Base-by-base conservation (phyloP, 2,797 vertebrate genomes). In the Acanthurus leucopareius region DNA sequence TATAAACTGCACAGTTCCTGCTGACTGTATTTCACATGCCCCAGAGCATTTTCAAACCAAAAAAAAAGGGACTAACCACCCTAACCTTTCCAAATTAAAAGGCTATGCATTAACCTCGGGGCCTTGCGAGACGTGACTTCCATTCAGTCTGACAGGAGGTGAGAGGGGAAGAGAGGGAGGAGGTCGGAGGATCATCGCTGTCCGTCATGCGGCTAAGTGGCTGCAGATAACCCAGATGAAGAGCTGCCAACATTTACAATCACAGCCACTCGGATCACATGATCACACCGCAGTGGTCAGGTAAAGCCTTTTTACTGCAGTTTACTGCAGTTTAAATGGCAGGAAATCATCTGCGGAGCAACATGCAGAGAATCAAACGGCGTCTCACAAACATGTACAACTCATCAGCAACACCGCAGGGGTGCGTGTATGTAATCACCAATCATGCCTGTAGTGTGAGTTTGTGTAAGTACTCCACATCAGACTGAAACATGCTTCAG, bases 61-160 rank as follows among this genome's bases (percentile, higher is more conserved):
- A 53, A 63, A 58, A 84, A 63, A 76, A 73, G 51, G 17, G 48
- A 74, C 74, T 38, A 20, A 61, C 65, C 15, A n/a, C 25, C 40
- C 45, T 79, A 84, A 88, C 82, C 86, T 87, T 87, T 89, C 65
- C 77, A 81, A 84, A 88, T 83, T 60, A 91, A 86, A 85, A 86
- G 86, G 85, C 88, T 91, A 72, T 85, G 89, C 73, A 91, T 93
- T 93, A 92, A 92, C 92, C 86, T 58, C 3, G 1, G 70, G 69
- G 68, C 69, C 75, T 57, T 59, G 53, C 42, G 84, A 83, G 86
- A 91, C 75, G 78, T 92, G 88, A 89, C 86, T 89, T 91, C 79
- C 77, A 86, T 80, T 87, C 82, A 83, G 64, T 51, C 75, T 79
- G 86, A 89, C 75, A 73, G 85, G 17, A 70, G 69, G 75, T 48